phyloP scores from a whole-genome alignment of 1,140 invertebrate species.

The Antheraea mylitta region DNA sequence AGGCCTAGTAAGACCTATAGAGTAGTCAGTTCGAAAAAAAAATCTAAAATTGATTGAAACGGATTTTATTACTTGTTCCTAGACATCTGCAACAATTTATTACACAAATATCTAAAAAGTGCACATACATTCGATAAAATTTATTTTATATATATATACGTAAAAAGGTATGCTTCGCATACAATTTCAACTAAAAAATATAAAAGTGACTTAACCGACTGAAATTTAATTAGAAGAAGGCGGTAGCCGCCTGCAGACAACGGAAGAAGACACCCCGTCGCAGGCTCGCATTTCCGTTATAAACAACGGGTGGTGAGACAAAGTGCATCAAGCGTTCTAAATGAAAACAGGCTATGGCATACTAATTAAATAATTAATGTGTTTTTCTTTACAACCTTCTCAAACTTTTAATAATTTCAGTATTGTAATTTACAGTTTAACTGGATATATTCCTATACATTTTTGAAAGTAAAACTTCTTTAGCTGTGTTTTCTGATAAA shows the following conservation, averaged over 20 bases:
- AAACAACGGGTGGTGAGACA: slow-evolving; percentile 16
- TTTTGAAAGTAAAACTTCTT: too few species aligned
- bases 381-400: not conserved
- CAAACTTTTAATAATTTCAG: not conserved
- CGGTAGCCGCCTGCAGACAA: slow-evolving; percentile 10
- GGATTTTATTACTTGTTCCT: too few species aligned
- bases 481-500: too few species aligned
- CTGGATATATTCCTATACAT: too few species aligned
- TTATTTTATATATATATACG: too few species aligned
- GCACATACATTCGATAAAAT: too few species aligned
- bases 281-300: slow-evolving; percentile 14
- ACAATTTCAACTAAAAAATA: not conserved
- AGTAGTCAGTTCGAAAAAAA: too few species aligned
- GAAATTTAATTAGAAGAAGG: slow-evolving; percentile 22
- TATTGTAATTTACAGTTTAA: not conserved
- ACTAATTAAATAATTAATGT: not conserved
- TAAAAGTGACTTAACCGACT: not conserved
- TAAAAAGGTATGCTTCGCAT: not conserved
- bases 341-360: not conserved
- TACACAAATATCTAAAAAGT: too few species aligned
- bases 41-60: too few species aligned
- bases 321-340: slow-evolving; percentile 17
- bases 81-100: too few species aligned
- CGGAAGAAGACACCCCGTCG: slow-evolving; percentile 15
- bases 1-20: too few species aligned